A percentile compares a stretch with the other conserved stretches of the same genome.
These are phyloP conservation scores for Brachyistius frenatus DNA, from an alignment of 2,113 vertebrate genomes.

Conservation along the genomic window DNA sequence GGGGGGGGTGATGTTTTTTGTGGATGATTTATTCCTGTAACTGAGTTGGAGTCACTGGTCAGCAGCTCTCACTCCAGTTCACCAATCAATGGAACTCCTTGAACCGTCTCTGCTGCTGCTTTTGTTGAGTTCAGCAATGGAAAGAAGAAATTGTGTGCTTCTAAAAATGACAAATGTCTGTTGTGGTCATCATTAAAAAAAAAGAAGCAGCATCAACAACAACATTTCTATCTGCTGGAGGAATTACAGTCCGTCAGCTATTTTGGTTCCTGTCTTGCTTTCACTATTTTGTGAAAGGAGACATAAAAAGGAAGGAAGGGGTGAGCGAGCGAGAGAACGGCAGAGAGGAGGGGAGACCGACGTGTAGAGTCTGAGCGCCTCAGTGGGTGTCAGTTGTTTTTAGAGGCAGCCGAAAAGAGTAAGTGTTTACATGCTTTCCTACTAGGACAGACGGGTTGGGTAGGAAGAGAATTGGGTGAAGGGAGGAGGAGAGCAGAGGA, in stretches of 20 bases:
- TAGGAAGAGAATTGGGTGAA: constrained; percentile 15
- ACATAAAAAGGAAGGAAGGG: constrained; percentile 84
- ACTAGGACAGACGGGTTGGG: not conserved
- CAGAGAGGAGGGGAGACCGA: too few relatives aligned
- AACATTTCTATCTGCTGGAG: constrained; percentile 11
- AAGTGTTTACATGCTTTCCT: constrained; percentile 67
- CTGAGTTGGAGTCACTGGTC: constrained; percentile 25
- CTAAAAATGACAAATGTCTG: constrained; percentile 6
- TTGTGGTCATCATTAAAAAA: constrained; percentile 21
- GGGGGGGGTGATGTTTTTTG: not conserved
- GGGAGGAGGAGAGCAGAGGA: constrained; percentile 25
- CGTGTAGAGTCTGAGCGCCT: too few relatives aligned
- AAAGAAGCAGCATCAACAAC: not conserved
- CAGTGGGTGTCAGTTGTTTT: constrained; percentile 60
- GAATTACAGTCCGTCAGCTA: constrained; percentile 75
- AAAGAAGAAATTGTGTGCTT: not conserved
- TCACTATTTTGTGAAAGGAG: constrained; percentile 84
- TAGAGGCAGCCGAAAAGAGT: constrained; percentile 66
- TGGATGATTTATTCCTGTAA: constrained; percentile 12
- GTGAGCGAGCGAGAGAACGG: constrained; percentile 57
- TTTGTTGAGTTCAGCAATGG: not conserved
- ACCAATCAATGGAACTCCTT: not conserved
- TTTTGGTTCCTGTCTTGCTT: constrained; percentile 79
- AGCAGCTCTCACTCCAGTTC: not conserved
- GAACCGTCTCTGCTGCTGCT: not conserved